Evolutionary conservation across 30 jellyfish, hydroid and myxozoan genomes (phyloP).

Genomic region (Aurelia coerulea): DNA sequence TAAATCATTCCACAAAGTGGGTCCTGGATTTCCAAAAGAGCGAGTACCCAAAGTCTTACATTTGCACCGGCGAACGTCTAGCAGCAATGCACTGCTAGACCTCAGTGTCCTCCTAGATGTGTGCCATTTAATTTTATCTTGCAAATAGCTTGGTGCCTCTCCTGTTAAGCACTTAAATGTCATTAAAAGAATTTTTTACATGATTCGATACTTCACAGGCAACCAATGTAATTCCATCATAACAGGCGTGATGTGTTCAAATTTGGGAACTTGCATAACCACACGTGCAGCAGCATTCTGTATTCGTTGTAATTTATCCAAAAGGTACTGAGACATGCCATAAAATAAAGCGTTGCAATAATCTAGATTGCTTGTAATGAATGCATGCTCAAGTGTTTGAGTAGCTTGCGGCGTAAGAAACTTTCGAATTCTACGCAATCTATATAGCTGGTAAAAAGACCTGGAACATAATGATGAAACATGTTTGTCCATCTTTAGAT

Average conservation of each 20-base stretch:
- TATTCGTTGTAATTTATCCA: conserved; percentile 42
- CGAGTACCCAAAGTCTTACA: conserved; percentile 47
- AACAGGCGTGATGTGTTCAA: conserved; percentile 50
- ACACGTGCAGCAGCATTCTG: conserved; percentile 72
- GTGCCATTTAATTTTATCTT: conserved; percentile 50
- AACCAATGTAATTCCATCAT: conserved; percentile 31
- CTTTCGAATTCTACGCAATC: conserved; percentile 44
- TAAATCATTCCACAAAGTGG: conserved; percentile 38
- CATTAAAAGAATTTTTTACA: conserved; percentile 22
- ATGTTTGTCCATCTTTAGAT: conserved; percentile 40
- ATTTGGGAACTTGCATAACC: conserved; percentile 34
- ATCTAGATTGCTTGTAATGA: conserved; percentile 31
- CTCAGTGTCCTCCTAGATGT: conserved; percentile 28
- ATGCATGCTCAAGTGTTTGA: conserved; percentile 35
- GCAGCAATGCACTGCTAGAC: conserved; percentile 31
- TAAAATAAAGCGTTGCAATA: conserved; percentile 52
- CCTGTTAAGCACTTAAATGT: conserved; percentile 32
- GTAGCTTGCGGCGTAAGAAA: conserved; percentile 31
- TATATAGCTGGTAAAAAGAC: conserved; percentile 26
- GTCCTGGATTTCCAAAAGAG: conserved; percentile 24
- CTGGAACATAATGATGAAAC: conserved; percentile 33
- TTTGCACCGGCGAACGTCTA: conserved; percentile 22
- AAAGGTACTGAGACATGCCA: conserved; percentile 52
- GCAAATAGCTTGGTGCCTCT: conserved; percentile 52
- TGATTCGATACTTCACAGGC: conserved; percentile 29